Percentiles rank a stretch among this genome's conserved stretches.
Conservation (phyloP, 2,797 vertebrate genomes). For the Argentina silus region DNA sequence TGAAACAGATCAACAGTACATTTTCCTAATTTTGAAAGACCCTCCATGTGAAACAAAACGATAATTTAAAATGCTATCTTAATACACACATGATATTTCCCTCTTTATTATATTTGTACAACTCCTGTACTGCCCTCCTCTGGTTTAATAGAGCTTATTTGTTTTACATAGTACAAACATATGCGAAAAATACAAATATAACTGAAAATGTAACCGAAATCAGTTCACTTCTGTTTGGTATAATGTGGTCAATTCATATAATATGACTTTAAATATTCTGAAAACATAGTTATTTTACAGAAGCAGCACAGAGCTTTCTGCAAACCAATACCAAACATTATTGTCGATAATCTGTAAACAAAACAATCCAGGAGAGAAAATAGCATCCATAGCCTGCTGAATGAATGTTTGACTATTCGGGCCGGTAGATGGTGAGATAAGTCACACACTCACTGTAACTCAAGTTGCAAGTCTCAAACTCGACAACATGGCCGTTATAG, state of each 20-base stretch:
- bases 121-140: conserved; percentile 15
- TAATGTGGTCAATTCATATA: conserved; percentile 41
- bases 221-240: neutral
- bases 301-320: neutral
- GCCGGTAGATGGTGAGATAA: neutral
- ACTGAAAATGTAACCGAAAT: neutral
- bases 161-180: neutral
- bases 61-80: conserved; percentile 2
- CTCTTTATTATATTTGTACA: neutral
- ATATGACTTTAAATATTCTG: conserved; percentile 25
- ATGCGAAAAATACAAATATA: neutral
- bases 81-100: neutral
- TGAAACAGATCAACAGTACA: neutral
- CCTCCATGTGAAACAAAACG: conserved; percentile 6
- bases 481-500: neutral
- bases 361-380: neutral
- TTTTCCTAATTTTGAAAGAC: conserved; percentile 32
- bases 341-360: neutral
- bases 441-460: neutral
- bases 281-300: neutral
- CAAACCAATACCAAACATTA: neutral
- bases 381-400: neutral
- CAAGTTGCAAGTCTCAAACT: neutral
- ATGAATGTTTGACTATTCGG: neutral
- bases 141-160: conserved; percentile 9